Evolutionary conservation across 2,113 vertebrate species (phyloP).

Genomic region (Atrichornis clamosus): DNA sequence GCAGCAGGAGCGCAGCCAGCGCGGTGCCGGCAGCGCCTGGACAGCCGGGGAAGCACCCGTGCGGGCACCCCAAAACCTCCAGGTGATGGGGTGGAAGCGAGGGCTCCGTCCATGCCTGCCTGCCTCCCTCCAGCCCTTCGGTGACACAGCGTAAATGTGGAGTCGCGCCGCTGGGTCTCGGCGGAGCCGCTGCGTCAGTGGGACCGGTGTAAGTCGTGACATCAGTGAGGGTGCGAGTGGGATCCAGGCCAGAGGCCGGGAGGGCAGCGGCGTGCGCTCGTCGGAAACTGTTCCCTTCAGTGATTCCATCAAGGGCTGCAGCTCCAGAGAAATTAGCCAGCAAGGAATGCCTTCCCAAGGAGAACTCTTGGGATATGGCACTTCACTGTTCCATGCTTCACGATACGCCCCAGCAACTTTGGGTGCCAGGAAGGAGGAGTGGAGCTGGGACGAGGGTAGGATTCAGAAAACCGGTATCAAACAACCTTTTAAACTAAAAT

Average conservation of each 20-base stretch:
- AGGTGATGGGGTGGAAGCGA: background rate
- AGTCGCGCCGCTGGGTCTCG: background rate
- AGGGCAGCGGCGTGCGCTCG: background rate
- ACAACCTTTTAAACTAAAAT: background rate
- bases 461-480: background rate
- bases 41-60: background rate
- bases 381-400: background rate
- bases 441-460: background rate
- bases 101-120: background rate
- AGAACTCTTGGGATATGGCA: background rate
- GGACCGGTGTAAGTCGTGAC: background rate
- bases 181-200: background rate
- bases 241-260: background rate
- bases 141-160: conserved; percentile 38
- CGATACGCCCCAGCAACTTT: background rate
- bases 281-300: background rate
- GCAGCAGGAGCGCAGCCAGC: background rate
- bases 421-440: background rate
- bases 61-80: background rate
- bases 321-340: background rate
- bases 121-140: background rate
- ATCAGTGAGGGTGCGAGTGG: background rate
- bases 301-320: background rate
- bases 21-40: background rate
- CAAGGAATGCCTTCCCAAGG: background rate